Evolutionary conservation across 2,888 invertebrate genomes (phyloP).

Genomic region (Dryococelus australis): DNA sequence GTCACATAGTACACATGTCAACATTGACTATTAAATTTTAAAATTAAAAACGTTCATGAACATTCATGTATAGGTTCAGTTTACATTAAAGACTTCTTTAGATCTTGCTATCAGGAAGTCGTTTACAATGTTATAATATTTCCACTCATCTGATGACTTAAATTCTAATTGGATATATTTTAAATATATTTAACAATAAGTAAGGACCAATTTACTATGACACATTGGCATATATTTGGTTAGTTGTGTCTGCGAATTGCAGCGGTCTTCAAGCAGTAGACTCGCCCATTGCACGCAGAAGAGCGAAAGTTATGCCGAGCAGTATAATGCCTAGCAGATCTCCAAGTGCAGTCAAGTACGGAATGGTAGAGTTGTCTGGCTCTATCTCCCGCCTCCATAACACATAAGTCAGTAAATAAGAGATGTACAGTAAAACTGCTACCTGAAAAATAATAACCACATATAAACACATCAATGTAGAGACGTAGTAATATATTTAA

Average conservation of each 20-base stretch:
- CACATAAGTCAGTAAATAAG: constrained; percentile 80
- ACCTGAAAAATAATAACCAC: constrained; percentile 58
- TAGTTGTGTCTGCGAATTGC: neutral
- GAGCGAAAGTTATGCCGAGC: constrained; percentile 75
- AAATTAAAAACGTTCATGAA: neutral
- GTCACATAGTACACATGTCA: neutral
- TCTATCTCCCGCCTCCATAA: constrained; percentile 85
- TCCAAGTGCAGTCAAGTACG: constrained; percentile 88
- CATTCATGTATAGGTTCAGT: neutral
- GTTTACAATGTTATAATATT: neutral
- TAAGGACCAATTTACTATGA: neutral
- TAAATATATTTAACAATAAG: neutral
- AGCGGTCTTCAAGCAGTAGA: neutral
- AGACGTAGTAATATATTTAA: too few relatives aligned
- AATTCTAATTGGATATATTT: neutral
- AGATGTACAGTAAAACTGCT: constrained; percentile 75
- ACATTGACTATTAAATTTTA: neutral
- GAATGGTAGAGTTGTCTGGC: constrained; percentile 90
- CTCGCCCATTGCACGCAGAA: constrained; percentile 76
- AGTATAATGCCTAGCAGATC: constrained; percentile 86
- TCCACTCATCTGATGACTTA: neutral
- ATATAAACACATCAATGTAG: too few relatives aligned
- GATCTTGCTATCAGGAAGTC: neutral
- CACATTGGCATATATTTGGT: neutral
- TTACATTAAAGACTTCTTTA: neutral